These are phyloP conservation scores for Morone chrysops DNA, from an alignment of 2,113 vertebrate genomes.

Conservation along the genomic window DNA sequence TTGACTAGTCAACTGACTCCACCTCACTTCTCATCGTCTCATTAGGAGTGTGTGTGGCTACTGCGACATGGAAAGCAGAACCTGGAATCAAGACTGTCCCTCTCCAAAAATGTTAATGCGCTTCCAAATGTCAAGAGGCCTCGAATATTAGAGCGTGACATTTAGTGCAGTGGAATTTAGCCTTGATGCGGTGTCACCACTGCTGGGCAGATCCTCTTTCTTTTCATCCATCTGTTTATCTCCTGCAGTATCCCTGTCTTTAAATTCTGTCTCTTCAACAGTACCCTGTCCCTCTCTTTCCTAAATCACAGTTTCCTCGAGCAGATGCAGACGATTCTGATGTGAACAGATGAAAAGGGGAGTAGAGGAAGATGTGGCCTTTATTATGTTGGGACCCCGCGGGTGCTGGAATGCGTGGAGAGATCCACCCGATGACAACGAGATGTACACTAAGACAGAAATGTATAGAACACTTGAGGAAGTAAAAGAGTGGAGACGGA, in stretches of 20 bases:
- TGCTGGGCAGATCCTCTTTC: not conserved
- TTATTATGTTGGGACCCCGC: not conserved
- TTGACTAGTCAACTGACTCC: not conserved
- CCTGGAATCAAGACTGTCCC: slow-evolving; percentile 2
- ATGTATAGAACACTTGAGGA: not conserved
- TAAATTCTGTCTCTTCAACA: not conserved
- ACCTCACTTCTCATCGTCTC: slow-evolving; percentile 14
- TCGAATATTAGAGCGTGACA: slow-evolving; percentile 48
- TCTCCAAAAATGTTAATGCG: slow-evolving; percentile 53
- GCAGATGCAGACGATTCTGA: slow-evolving; percentile 10
- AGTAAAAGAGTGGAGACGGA: not conserved
- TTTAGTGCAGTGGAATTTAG: slow-evolving; percentile 26
- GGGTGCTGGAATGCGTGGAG: not conserved
- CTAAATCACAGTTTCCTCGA: slow-evolving; percentile 20
- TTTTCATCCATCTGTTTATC: slow-evolving; percentile 18
- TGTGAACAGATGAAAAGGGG: slow-evolving; percentile 22
- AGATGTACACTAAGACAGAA: not conserved
- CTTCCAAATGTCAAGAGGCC: slow-evolving; percentile 50
- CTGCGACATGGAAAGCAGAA: slow-evolving; percentile 13
- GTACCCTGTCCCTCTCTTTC: not conserved
- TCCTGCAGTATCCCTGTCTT: slow-evolving; percentile 19
- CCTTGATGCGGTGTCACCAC: not conserved
- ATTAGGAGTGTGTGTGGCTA: not conserved
- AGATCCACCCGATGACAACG: not conserved
- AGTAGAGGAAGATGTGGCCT: slow-evolving; percentile 56